Percentiles rank a stretch among this genome's conserved stretches.
phyloP scores from a whole-genome alignment of 1,140 invertebrate genomes.

The Acromyrmex echinatior region DNA sequence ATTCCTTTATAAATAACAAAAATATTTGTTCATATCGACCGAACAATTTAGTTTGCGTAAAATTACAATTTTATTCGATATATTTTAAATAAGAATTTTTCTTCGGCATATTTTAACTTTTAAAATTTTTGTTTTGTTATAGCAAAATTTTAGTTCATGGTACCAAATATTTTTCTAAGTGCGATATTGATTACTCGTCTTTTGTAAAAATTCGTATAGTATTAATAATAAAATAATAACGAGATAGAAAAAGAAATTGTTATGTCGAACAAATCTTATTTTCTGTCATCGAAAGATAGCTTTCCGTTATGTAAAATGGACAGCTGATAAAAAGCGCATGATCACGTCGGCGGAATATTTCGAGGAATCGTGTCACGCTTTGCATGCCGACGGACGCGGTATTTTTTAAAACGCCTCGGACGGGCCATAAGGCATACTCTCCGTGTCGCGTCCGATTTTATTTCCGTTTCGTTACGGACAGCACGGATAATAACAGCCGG shows the following conservation, averaged over 20 bases:
- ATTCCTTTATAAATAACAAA: too few species aligned
- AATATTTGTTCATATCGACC: too few species aligned
- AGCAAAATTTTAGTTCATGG: too few species aligned
- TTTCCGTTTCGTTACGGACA: conserved; percentile 49
- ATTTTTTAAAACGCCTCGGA: background rate
- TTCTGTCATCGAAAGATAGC: background rate
- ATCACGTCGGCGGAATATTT: background rate
- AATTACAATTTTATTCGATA: too few species aligned
- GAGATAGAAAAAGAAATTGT: background rate
- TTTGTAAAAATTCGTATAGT: background rate
- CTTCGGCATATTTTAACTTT: too few species aligned
- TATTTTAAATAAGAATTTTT: too few species aligned
- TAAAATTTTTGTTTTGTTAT: too few species aligned
- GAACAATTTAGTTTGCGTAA: too few species aligned
- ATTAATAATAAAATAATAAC: background rate
- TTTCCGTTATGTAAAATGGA: background rate
- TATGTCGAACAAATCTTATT: background rate
- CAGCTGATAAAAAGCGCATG: background rate
- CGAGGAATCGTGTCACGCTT: conserved; percentile 1
- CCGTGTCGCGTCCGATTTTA: conserved; percentile 31
- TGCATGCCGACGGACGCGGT: background rate
- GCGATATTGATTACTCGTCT: background rate
- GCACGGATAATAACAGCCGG: conserved; percentile 50
- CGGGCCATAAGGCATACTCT: conserved; percentile 2
- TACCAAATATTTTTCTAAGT: background rate